These are phyloP conservation scores for Penaeus japonicus DNA, from an alignment of 1,140 invertebrate genomes.

Conservation along the genomic window DNA sequence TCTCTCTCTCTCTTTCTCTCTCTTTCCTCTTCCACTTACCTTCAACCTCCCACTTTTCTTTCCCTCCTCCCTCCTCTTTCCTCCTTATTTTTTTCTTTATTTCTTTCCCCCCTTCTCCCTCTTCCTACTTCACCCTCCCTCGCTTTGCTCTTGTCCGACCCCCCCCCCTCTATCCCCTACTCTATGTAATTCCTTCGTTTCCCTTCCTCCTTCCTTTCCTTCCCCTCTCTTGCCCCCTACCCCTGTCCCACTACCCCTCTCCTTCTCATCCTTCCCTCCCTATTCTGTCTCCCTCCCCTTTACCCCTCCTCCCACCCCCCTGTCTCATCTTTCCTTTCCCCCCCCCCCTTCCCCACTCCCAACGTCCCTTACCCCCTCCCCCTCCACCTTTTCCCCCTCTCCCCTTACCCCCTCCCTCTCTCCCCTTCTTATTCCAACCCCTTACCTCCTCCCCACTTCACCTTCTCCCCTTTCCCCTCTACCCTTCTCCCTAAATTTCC, in stretches of 20 bases:
- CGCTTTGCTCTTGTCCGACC: no score
- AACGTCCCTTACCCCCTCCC: neutral
- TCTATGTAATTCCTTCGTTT: neutral
- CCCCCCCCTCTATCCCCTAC: neutral
- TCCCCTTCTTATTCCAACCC: neutral
- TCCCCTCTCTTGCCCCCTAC: neutral
- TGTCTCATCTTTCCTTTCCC: neutral
- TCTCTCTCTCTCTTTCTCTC: neutral
- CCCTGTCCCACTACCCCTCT: neutral
- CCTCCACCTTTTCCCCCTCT: neutral
- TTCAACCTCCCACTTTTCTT: neutral
- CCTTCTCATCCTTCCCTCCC: neutral
- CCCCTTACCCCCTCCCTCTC: neutral
- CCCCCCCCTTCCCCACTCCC: neutral
- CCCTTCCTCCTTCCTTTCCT: neutral
- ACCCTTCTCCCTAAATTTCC: neutral
- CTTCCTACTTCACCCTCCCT: no score
- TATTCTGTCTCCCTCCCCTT: no score
- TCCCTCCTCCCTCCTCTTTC: neutral
- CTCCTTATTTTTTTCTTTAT: no score
- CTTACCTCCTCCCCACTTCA: neutral
- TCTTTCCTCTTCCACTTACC: neutral
- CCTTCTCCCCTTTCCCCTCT: neutral
- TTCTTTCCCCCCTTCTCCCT: no score
- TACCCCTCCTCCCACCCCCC: neutral